These are phyloP conservation scores for Delichon dasypus DNA, from an alignment of 2,797 vertebrate species.

Conservation along the genomic window DNA sequence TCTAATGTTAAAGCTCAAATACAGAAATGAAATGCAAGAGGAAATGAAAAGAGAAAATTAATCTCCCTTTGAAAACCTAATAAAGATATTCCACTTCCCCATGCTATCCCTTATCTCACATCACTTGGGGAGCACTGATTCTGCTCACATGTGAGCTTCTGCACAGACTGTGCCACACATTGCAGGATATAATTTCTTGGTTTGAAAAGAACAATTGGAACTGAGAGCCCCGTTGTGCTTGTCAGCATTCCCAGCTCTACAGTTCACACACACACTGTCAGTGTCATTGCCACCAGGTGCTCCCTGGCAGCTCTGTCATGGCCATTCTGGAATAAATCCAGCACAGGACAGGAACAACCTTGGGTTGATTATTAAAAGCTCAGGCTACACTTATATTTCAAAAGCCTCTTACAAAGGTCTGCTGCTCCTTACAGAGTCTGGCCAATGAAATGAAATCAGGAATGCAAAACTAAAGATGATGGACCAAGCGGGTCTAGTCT, in stretches of 20 bases:
- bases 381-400: neutral
- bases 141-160: neutral
- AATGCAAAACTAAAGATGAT: neutral
- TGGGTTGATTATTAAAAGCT: neutral
- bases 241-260: neutral
- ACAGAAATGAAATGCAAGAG: conserved; percentile 15
- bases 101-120: neutral
- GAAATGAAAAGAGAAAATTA: conserved; percentile 38
- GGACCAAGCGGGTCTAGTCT: neutral
- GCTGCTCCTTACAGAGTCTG: neutral
- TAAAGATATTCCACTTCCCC: neutral
- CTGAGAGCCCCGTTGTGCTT: neutral
- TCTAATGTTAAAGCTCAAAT: conserved; percentile 29
- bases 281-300: neutral
- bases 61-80: conserved; percentile 2
- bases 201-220: conserved; percentile 18
- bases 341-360: neutral
- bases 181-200: conserved; percentile 4
- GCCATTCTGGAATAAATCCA: neutral
- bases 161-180: neutral
- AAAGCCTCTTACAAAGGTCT: neutral
- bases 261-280: rapidly evolving
- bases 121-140: neutral
- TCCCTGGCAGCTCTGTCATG: rapidly evolving
- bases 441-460: neutral